A percentile compares a stretch with the other conserved stretches of the same genome.
phyloP scores from a whole-genome alignment of 2,113 vertebrate genomes.

The Solea senegalensis region DNA sequence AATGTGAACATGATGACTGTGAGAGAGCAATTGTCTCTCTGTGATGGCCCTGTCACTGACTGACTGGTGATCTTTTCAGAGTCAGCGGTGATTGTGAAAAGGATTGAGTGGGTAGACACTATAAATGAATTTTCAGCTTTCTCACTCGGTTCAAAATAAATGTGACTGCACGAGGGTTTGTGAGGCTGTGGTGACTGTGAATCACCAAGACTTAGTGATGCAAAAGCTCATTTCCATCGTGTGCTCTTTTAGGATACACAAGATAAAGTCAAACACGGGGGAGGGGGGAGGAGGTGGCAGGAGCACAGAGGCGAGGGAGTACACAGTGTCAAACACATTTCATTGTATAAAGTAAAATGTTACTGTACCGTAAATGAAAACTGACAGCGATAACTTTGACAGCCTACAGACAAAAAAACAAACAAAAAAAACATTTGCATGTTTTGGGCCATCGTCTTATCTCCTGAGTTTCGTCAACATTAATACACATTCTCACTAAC shows the following conservation, averaged over 20 bases:
- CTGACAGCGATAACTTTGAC: constrained; percentile 60
- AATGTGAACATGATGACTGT: constrained; percentile 26
- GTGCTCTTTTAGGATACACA: constrained; percentile 41
- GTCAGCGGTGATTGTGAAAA: constrained; percentile 48
- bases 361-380: constrained; percentile 64
- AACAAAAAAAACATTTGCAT: constrained; percentile 33
- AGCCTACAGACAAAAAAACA: constrained; percentile 60
- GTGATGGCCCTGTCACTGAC: constrained; percentile 47
- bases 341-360: constrained; percentile 48
- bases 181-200: constrained; percentile 32
- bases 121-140: constrained; percentile 52
- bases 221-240: constrained; percentile 38
- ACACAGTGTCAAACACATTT: constrained; percentile 34
- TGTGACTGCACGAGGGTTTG: constrained; percentile 43
- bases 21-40: constrained; percentile 36
- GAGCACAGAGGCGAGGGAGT: constrained; percentile 27
- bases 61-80: constrained; percentile 54
- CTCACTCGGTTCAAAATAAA: constrained; percentile 40
- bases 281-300: constrained; percentile 18
- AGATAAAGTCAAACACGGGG: constrained; percentile 30
- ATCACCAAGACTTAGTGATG: constrained; percentile 39
- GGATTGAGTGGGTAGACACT: constrained; percentile 56
- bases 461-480: constrained; percentile 62
- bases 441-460: constrained; percentile 52
- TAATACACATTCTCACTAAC: constrained; percentile 43